Base-by-base conservation (phyloP, 2,113 vertebrate species). In the Vulpes ferrilata region DNA sequence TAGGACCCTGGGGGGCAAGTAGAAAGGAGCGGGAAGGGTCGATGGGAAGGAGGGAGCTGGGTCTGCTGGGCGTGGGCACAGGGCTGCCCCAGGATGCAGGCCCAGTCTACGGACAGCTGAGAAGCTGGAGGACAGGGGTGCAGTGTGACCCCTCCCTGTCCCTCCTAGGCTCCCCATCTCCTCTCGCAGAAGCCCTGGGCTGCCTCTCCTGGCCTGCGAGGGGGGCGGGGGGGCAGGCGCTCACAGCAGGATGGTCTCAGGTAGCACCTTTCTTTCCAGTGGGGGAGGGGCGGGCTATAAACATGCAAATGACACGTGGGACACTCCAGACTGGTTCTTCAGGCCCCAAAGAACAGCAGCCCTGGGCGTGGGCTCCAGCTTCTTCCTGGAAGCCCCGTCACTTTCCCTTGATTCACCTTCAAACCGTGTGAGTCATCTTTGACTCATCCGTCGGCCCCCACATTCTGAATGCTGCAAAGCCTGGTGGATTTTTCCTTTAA, bases 351-450 rank as follows among this genome's bases (percentile, higher is more conserved):
- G 43, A 71, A 30, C 22, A 6, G 48, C 16, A 12, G 81, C 13
- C 55, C 82, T 38, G 73, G 73, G 7, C 16, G 0, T 6, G 55
- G 23, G 5, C 17, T n/a, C 11, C 8, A 76, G 22, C 32, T 30
- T 9, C 38, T 92, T 90, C 25, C 73, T 7, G 0, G 27, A 48
- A 82, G 27, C 2, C 0, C 74, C 30, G 32, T 15, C 65, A 1
- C 20, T 62, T 80, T 55, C n/a, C 86, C n/a, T 53, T 78, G 87
- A 89, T n/a, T 87, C 79, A 95, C 65, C 62, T 79, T 62, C 74
- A 93, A 55, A 51, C 76, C 80, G 85, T 19, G 51, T 81, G 53
- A 87, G 84, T 81, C 90, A 51, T n/a, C 92, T 82, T n/a, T 27
- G 64, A 74, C 79, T 79, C 82, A 19, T 17, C 57, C 57, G 5